These are phyloP conservation scores for Fistularia tabacaria DNA, from an alignment of 2,797 vertebrate genomes.

Conservation along the genomic window DNA sequence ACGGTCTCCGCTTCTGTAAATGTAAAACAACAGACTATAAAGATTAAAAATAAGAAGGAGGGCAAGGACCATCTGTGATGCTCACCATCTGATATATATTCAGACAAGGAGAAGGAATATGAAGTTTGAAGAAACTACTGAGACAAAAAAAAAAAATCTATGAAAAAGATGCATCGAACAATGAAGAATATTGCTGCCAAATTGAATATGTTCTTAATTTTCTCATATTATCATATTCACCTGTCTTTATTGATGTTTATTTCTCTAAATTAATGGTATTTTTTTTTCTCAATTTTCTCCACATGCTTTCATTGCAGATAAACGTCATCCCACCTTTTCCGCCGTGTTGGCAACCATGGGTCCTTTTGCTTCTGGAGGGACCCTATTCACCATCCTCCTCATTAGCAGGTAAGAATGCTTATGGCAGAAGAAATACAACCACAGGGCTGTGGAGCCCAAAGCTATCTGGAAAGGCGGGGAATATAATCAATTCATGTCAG, in stretches of 20 bases:
- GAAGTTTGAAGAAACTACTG: too few relatives aligned
- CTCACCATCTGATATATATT: constrained; percentile 19
- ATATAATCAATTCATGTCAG: constrained; percentile 26
- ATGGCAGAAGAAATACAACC: constrained; percentile 16
- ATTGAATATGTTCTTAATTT: too few relatives aligned
- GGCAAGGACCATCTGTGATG: constrained; percentile 36
- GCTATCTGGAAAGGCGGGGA: constrained; percentile 12
- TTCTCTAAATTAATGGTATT: too few relatives aligned
- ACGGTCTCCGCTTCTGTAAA: constrained; percentile 2
- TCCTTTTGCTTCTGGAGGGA: constrained; percentile 55
- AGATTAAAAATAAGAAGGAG: constrained; percentile 37
- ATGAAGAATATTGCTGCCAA: too few relatives aligned
- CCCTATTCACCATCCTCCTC: constrained; percentile 67
- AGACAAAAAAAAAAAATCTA: too few relatives aligned
- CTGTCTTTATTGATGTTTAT: too few relatives aligned
- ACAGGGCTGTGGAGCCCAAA: constrained; percentile 18
- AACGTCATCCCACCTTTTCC: constrained; percentile 51
- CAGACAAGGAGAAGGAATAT: constrained; percentile 18
- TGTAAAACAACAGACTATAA: constrained; percentile 18
- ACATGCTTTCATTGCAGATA: constrained; percentile 63
- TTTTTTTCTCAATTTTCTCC: too few relatives aligned
- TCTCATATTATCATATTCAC: too few relatives aligned
- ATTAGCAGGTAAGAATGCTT: constrained; percentile 72
- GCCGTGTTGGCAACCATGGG: constrained; percentile 61
- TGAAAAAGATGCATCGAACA: too few relatives aligned